Conservation (phyloP, 2,113 vertebrate species). For the Petrocephalus zakoni region DNA sequence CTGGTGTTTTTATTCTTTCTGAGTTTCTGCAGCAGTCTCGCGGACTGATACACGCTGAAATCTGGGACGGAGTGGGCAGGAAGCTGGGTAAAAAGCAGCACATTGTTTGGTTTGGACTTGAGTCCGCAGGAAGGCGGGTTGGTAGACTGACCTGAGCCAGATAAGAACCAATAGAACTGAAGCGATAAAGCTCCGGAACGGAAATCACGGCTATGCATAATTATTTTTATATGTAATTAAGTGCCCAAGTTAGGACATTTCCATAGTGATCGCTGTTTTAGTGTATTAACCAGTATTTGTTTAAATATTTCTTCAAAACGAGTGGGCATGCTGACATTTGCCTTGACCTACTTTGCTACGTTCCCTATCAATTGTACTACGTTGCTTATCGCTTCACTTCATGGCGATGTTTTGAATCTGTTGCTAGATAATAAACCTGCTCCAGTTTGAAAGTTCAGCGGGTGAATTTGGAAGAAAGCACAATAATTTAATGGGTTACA, state of each 20-base stretch:
- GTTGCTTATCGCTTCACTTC: not conserved
- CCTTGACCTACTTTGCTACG: not conserved
- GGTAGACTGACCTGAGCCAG: not conserved
- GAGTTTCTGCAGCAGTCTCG: not conserved
- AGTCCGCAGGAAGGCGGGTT: slow-evolving; percentile 16
- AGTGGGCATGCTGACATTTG: not conserved
- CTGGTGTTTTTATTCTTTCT: not conserved
- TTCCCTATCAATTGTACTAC: not conserved
- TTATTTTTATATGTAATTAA: not conserved
- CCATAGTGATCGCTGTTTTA: not conserved
- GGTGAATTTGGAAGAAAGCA: not conserved
- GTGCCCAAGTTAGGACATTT: not conserved
- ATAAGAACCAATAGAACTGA: not conserved
- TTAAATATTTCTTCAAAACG: not conserved
- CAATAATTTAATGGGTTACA: not conserved
- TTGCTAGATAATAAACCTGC: not conserved
- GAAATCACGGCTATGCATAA: not conserved
- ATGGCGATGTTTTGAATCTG: not conserved
- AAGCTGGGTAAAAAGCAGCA: slow-evolving; percentile 3
- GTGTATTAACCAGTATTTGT: not conserved
- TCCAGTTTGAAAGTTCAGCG: not conserved
- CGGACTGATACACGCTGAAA: not conserved
- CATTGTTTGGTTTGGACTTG: slow-evolving; percentile 27
- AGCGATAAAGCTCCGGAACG: not conserved
- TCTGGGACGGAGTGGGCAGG: not conserved